Evolutionary conservation across 2,888 invertebrate genomes (phyloP).

Genomic region (Nebria brevicollis): DNA sequence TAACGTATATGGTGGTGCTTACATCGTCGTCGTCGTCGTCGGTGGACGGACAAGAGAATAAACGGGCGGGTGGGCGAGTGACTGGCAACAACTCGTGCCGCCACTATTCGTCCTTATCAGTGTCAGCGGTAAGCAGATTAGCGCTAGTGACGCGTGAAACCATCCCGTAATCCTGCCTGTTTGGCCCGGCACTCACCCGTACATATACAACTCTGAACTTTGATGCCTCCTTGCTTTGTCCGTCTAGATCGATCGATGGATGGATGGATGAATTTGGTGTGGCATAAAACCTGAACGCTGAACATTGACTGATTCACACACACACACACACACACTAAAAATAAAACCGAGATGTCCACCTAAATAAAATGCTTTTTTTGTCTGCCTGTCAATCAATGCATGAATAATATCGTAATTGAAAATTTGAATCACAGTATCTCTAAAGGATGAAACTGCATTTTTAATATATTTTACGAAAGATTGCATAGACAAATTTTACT

Average conservation of each 20-base stretch:
- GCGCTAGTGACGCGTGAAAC: constrained; percentile 66
- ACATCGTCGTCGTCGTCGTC: not conserved
- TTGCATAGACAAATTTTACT: no score
- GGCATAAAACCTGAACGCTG: not conserved
- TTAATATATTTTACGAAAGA: no score
- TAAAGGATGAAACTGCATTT: no score
- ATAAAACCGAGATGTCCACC: not conserved
- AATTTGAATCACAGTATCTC: no score
- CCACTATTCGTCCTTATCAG: constrained; percentile 69
- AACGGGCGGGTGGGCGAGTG: constrained; percentile 6
- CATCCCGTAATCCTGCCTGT: constrained; percentile 61
- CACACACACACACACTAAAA: not conserved
- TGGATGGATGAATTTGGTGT: not conserved
- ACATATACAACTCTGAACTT: not conserved
- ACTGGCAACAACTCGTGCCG: constrained; percentile 45
- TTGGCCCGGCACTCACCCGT: constrained; percentile 49
- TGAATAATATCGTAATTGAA: not conserved
- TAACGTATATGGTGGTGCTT: not conserved
- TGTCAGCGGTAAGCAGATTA: constrained; percentile 70
- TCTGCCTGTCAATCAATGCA: not conserved
- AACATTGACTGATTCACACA: constrained; percentile 1
- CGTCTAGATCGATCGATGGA: constrained; percentile 8
- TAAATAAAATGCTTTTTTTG: not conserved
- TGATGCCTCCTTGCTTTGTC: not conserved
- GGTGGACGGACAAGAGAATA: not conserved